Evolutionary conservation across 2,797 vertebrate species (phyloP), one percentile per base, ranked within the genome.

Genomic region (Sternotherus odoratus): DNA sequence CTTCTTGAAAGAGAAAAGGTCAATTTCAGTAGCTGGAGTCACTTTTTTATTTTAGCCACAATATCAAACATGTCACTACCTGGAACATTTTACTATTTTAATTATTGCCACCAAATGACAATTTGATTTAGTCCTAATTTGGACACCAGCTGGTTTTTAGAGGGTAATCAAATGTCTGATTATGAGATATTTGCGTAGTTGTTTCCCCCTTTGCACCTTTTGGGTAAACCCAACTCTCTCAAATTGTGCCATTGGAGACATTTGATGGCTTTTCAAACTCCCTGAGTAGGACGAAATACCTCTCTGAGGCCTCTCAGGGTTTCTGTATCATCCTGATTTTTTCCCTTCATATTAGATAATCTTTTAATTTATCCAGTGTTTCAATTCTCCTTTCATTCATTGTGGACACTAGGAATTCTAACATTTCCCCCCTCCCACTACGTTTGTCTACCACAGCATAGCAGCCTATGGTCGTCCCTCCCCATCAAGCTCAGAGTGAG

Each of bases 111-210:
- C 24, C 75, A 69, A 93, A 46, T 36, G 80, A 88, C 43, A 94
- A 75, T n/a, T 90, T 30, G 75, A 50, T 93, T 83, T 88, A 90
- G 49, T 24, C 56, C 89, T 82, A 80, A 54, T 81, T 69, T 16
- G 11, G 63, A 28, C 56, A 85, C 54, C 87, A 95, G 86, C 6
- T 75, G 91, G n/a, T 10, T 96, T 95, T 93, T 78, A n/a, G 88
- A 63, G 85, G 82, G 74, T 2, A 16, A 79, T 93, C 78, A 63
- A 10, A 0, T 94, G 95, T 85, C 53, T 77, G 81, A 74, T 77
- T 85, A 72, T 1, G 3, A 93, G 95, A 87, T 85, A 57, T 93
- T 89, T 85, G 82, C 82, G 3, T 1, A 78, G 69, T 79, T 79
- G 15, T 85, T 86, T 94, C 24, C 28, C 39, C 4, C 53, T 56